These are phyloP conservation scores for Myotis yumanensis DNA, from an alignment of 2,113 vertebrate genomes.

Conservation along the genomic window DNA sequence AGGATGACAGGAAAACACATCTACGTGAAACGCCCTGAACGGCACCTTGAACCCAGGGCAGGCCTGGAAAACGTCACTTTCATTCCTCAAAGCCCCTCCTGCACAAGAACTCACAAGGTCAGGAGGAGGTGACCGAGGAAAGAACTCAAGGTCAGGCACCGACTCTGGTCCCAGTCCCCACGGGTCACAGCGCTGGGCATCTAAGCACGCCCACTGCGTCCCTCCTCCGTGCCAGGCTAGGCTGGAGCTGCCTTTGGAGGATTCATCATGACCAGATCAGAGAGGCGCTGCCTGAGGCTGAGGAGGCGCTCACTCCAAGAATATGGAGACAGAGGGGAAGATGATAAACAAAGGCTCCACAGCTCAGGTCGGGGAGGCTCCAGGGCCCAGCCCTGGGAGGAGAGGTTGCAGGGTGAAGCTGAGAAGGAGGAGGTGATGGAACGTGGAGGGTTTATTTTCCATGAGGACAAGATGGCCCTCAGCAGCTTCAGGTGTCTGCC, in stretches of 20 bases:
- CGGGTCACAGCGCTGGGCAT: neutral
- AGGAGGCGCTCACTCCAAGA: neutral
- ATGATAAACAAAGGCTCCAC: neutral
- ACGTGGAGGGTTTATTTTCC: accelerated
- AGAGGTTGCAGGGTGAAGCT: neutral
- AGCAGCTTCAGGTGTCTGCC: neutral
- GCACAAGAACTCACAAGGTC: neutral
- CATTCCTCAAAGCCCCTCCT: too few species aligned
- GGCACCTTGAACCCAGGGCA: neutral
- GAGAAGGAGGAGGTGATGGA: neutral
- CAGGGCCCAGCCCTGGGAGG: accelerated
- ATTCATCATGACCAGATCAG: neutral
- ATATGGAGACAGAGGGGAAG: accelerated
- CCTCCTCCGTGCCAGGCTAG: neutral
- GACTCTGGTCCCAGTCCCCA: neutral
- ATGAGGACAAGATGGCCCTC: neutral
- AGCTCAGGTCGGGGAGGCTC: too few species aligned
- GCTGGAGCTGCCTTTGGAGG: neutral
- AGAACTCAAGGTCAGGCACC: neutral
- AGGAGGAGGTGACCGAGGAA: neutral
- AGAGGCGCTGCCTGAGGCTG: neutral
- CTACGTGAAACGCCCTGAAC: neutral
- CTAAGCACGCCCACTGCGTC: accelerated
- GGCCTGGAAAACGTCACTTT: neutral
- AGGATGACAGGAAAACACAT: neutral